Conservation (phyloP, 2,888 invertebrate species). For the Sympetrum striolatum region DNA sequence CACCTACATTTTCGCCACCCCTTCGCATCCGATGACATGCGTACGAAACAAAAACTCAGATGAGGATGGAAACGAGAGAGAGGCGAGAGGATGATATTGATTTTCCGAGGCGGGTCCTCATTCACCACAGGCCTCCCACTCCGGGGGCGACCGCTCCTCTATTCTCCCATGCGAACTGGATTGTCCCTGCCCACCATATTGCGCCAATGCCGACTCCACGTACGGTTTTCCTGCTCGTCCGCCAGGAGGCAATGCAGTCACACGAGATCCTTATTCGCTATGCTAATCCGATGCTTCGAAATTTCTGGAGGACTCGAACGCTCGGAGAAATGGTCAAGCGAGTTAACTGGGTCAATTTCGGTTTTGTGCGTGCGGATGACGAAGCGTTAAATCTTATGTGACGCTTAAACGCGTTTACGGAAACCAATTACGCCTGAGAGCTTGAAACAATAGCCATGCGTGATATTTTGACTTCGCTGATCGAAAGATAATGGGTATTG, state of each 20-base stretch:
- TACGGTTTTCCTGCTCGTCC: not conserved
- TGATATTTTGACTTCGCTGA: no score
- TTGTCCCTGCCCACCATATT: not conserved
- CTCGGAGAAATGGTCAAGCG: not conserved
- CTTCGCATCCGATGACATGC: no score
- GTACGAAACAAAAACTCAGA: not conserved
- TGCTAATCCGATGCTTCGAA: not conserved
- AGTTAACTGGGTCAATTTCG: not conserved
- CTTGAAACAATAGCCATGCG: no score
- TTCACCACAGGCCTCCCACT: not conserved
- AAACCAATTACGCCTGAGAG: no score
- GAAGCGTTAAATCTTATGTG: no score
- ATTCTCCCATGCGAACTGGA: not conserved
- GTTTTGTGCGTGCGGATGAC: not conserved
- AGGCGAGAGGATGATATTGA: conserved; percentile 15
- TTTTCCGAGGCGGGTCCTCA: conserved; percentile 16
- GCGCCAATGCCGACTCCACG: not conserved
- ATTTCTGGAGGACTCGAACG: not conserved
- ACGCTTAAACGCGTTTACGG: no score
- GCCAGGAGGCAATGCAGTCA: not conserved
- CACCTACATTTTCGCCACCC: no score
- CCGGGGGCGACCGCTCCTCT: not conserved
- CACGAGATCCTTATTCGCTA: not conserved
- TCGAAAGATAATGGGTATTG: no score
- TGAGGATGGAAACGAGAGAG: not conserved